Conservation (phyloP, 2,113 vertebrate species). For the Pseudonaja textilis region DNA sequence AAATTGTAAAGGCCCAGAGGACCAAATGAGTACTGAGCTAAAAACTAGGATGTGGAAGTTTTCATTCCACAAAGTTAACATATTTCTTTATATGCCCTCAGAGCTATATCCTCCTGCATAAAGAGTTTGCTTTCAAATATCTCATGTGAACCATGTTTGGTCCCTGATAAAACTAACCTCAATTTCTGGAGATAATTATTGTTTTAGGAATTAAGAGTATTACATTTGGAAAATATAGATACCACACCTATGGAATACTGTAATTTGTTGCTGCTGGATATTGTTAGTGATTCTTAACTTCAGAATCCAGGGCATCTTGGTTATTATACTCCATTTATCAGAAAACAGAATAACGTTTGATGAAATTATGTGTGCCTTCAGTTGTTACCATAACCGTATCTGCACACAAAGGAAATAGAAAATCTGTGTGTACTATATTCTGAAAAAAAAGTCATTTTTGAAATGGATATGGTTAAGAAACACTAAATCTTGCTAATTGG, state of each 20-base stretch:
- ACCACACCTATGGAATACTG: background rate
- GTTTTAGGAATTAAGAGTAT: background rate
- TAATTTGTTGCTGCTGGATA: background rate
- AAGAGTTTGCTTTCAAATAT: background rate
- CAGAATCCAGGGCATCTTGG: background rate
- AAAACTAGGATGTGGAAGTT: background rate
- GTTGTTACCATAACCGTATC: background rate
- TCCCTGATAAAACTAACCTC: background rate
- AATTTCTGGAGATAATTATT: background rate
- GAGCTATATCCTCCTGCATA: background rate
- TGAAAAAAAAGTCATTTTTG: background rate
- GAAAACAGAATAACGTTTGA: background rate
- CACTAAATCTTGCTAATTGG: background rate
- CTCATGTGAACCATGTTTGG: no score
- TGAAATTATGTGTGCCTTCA: background rate
- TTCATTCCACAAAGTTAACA: background rate
- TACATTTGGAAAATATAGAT: background rate
- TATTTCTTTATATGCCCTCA: background rate
- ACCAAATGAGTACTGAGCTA: background rate
- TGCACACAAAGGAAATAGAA: background rate
- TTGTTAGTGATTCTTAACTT: background rate
- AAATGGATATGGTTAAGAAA: background rate
- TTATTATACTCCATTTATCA: background rate
- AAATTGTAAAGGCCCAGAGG: background rate
- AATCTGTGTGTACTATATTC: background rate